phyloP scores from a whole-genome alignment of 2,888 invertebrate species.

The Plebejus melissa region DNA sequence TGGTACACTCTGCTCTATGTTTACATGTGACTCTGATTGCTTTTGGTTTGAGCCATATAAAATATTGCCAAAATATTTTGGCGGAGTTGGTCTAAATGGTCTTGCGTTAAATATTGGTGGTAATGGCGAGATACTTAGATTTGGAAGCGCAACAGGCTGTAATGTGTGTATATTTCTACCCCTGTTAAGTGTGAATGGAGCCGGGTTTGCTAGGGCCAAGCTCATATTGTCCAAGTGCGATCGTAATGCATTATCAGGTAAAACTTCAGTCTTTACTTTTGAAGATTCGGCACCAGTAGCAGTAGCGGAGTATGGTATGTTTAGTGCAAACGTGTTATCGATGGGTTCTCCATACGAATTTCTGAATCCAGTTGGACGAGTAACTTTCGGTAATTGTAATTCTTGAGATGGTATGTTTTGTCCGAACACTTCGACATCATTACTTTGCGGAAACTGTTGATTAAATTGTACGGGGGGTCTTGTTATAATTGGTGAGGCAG shows the following conservation, averaged over 20 bases:
- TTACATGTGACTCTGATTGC: conserved; percentile 57
- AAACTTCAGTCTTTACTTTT: conserved; percentile 63
- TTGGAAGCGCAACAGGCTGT: conserved; percentile 82
- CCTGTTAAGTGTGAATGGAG: conserved; percentile 65
- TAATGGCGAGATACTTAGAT: conserved; percentile 80
- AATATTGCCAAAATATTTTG: conserved; percentile 45
- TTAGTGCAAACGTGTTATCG: conserved; percentile 51
- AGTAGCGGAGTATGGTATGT: conserved; percentile 59
- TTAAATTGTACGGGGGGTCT: conserved; percentile 49
- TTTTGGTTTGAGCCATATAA: conserved; percentile 57
- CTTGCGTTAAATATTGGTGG: conserved; percentile 82
- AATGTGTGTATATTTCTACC: conserved; percentile 72
- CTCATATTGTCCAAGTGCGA: conserved; percentile 50
- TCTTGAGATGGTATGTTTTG: conserved; percentile 47
- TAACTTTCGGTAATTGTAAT: conserved; percentile 60
- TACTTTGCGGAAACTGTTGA: conserved; percentile 50
- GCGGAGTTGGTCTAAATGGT: conserved; percentile 68
- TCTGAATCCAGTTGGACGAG: conserved; percentile 57
- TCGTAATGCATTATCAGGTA: conserved; percentile 49
- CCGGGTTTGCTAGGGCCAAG: conserved; percentile 63
- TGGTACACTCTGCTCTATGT: conserved; percentile 82
- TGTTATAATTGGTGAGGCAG: conserved; percentile 47
- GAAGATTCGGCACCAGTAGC: conserved; percentile 66
- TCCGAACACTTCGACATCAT: conserved; percentile 49
- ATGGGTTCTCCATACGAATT: conserved; percentile 72